A percentile compares a stretch with the other conserved stretches of the same genome.
phyloP scores from a whole-genome alignment of 2,797 vertebrate genomes.

The Rhynchotus rufescens region DNA sequence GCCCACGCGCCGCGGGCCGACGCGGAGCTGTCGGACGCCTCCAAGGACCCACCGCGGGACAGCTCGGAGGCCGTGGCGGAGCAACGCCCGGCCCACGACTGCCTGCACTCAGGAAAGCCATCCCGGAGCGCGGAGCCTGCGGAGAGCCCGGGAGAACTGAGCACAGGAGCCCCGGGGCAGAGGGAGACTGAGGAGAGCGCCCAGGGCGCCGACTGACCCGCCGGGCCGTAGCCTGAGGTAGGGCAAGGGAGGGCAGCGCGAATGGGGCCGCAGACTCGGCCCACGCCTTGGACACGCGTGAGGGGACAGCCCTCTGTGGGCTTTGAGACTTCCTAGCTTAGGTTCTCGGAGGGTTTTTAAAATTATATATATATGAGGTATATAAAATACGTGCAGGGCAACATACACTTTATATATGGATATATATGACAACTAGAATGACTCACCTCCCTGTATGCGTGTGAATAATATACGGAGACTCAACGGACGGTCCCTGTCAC shows the following conservation, averaged over 20 bases:
- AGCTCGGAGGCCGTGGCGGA: not conserved
- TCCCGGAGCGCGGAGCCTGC: not conserved
- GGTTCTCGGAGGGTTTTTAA: slow-evolving; percentile 58
- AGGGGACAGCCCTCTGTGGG: slow-evolving; percentile 27
- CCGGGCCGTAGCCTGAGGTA: not conserved
- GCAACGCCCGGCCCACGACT: slow-evolving; percentile 22
- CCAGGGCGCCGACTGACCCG: slow-evolving; percentile 51
- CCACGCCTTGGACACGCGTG: not conserved
- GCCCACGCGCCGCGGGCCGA: slow-evolving; percentile 62
- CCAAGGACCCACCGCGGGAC: slow-evolving; percentile 20
- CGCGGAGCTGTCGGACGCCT: not conserved
- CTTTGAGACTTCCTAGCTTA: slow-evolving; percentile 52
- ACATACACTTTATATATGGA: slow-evolving; percentile 5
- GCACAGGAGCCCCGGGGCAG: slow-evolving; percentile 42
- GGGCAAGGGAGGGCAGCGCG: slow-evolving; percentile 8
- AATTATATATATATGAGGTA: slow-evolving; percentile 36
- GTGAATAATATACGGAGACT: not conserved
- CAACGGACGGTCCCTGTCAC: not conserved
- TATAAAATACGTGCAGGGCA: slow-evolving; percentile 52
- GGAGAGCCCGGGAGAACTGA: slow-evolving; percentile 24
- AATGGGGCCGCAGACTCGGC: not conserved
- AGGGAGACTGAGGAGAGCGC: slow-evolving; percentile 42
- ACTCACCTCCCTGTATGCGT: slow-evolving; percentile 30
- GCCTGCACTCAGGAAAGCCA: not conserved
- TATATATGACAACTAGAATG: not conserved